Evolutionary conservation across 1,140 invertebrate genomes (phyloP), one percentile per base, ranked within the genome.

Genomic region (Rhagoletis pomonella): DNA sequence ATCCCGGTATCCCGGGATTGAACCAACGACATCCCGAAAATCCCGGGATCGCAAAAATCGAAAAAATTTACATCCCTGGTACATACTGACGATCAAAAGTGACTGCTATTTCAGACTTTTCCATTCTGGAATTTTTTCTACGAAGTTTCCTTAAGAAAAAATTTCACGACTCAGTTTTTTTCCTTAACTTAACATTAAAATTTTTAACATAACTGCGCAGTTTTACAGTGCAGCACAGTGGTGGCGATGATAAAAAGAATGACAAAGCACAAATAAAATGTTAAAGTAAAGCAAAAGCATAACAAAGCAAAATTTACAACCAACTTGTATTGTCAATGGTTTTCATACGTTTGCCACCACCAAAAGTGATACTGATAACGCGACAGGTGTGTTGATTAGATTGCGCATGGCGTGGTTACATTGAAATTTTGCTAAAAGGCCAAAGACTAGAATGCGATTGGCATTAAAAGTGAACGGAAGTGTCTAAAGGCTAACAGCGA

Each of bases 271-370:
- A 67, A 2, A 3, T 39, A 7, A 67, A 67, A 67, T 67, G 14
- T 4, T 14, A 6, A 64, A 5, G 17, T 39, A 67, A 29, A 62
- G n/a, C 60, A 62, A 65, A 65, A 65, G 29, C n/a, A 67, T 10
- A 81, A 4, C 50, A 47, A 81, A 55, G 19, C n/a, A 12, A 81
- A 81, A 81, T 81, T 81, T 81, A 81, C 73, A 55, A 55, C 47
- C 44, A 4, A 50, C 47, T 55, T 81, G 17, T 50, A 81, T 55
- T 81, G 73, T 9, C 73, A 81, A 81, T 81, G 7, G 47, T 29
- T 81, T 55, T 29, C 44, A 42, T 10, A 12, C 42, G 55, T 0
- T 58, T 19, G 5, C 2, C n/a, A 55, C 44, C 14, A 47, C 19
- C 17, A 55, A 81, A 55, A 55, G 42, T 19, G 14, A 69, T 50